These are phyloP conservation scores for Pyralis farinalis DNA, from an alignment of 2,888 invertebrate species.

Conservation along the genomic window DNA sequence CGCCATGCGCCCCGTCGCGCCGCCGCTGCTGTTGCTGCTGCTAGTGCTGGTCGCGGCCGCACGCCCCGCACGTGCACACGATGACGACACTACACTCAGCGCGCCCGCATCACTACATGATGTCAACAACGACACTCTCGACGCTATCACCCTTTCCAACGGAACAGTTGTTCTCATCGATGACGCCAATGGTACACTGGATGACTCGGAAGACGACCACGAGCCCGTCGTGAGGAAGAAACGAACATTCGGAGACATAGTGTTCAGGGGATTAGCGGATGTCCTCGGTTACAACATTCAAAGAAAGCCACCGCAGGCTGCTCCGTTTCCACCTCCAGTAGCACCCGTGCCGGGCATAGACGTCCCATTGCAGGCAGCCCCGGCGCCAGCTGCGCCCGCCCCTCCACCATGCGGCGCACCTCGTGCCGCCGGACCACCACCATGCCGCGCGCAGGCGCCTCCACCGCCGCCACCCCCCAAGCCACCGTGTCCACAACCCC, in stretches of 20 bases:
- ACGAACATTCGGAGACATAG: constrained; percentile 72
- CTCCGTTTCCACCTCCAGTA: constrained; percentile 61
- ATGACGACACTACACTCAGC: constrained; percentile 21
- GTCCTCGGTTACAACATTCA: constrained; percentile 68
- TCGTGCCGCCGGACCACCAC: constrained; percentile 29
- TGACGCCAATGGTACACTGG: constrained; percentile 35
- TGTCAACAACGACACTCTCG: constrained; percentile 10
- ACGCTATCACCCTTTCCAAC: constrained; percentile 23
- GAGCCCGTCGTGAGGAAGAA: constrained; percentile 69
- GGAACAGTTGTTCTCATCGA: constrained; percentile 20
- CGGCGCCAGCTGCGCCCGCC: constrained; percentile 30
- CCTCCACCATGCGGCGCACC: constrained; percentile 33
- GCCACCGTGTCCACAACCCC: constrained; percentile 54
- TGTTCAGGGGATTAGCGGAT: constrained; percentile 74
- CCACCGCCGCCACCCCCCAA: constrained; percentile 44
- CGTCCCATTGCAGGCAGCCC: constrained; percentile 47
- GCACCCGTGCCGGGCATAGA: constrained; percentile 68
- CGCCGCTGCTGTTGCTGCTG: constrained; percentile 36
- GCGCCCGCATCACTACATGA: constrained; percentile 4
- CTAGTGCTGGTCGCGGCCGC: constrained; percentile 34
- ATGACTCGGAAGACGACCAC: constrained; percentile 42
- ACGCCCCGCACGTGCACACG: constrained; percentile 28
- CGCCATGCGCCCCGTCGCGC: constrained; percentile 62
- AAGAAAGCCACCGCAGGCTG: constrained; percentile 52
- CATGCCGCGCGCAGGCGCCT: constrained; percentile 32